These are phyloP conservation scores for Laupala kohalensis DNA, from an alignment of 1,140 invertebrate species.

Conservation along the genomic window DNA sequence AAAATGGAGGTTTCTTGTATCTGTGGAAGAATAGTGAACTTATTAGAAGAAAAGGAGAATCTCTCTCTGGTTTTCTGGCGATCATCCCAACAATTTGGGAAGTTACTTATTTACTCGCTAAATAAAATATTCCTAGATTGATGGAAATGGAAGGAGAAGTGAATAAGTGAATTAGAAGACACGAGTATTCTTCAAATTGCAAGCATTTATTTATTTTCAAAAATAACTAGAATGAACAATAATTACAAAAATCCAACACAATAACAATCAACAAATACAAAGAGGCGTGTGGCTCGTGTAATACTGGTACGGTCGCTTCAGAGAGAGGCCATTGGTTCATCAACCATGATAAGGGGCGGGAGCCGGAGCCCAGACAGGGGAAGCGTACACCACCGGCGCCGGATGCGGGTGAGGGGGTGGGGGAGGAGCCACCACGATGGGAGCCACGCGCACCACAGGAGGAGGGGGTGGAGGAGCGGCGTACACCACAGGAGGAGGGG, in stretches of 20 bases:
- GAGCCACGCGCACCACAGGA: background rate
- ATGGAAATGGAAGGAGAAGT: too few relatives aligned
- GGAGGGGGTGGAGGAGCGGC: slow-evolving; percentile 11
- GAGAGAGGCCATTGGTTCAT: too few relatives aligned
- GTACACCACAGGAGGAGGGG: slow-evolving; percentile 7
- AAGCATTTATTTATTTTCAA: background rate
- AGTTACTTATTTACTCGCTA: too few relatives aligned
- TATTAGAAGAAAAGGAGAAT: too few relatives aligned
- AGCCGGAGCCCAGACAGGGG: too few relatives aligned
- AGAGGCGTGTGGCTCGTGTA: background rate
- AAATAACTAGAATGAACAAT: background rate
- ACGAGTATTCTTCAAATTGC: background rate
- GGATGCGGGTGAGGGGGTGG: too few relatives aligned
- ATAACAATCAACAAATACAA: background rate
- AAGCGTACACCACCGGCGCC: too few relatives aligned
- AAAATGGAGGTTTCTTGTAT: too few relatives aligned
- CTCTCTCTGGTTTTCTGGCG: too few relatives aligned
- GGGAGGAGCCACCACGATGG: slow-evolving; percentile 9
- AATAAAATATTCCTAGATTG: too few relatives aligned
- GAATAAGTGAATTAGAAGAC: background rate
- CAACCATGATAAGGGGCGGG: background rate
- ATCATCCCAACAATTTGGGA: too few relatives aligned
- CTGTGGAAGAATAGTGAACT: too few relatives aligned
- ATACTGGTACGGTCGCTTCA: background rate
- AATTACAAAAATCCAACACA: background rate